Evolutionary conservation across 2,888 invertebrate genomes (phyloP).

Genomic region (Rhagonycha fulva): DNA sequence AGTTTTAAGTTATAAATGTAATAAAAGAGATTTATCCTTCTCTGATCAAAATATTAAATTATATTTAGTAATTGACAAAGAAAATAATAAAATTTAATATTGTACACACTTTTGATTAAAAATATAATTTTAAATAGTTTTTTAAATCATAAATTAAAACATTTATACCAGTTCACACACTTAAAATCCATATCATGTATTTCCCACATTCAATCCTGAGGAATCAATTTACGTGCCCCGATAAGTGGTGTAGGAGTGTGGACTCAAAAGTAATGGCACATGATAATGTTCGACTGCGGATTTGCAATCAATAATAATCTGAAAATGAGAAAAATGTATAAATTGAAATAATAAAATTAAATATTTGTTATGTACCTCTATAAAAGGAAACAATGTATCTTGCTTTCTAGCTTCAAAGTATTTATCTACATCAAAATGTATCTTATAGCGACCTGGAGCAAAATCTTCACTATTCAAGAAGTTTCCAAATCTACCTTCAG

Average conservation of each 20-base stretch:
- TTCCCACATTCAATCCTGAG: background rate
- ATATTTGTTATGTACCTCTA: conserved; percentile 62
- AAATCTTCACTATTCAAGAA: conserved; percentile 65
- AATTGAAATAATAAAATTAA: background rate
- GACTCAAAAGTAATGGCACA: conserved; percentile 74
- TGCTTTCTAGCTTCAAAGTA: conserved; percentile 67
- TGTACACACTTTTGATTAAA: background rate
- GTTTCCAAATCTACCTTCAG: conserved; percentile 69
- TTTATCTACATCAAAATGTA: conserved; percentile 73
- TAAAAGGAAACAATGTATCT: conserved; percentile 74
- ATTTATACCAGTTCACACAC: background rate
- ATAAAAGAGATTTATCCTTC: too few relatives aligned
- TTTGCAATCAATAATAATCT: conserved; percentile 73
- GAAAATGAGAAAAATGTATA: conserved; percentile 45
- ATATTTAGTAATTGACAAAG: too few relatives aligned
- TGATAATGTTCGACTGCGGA: conserved; percentile 70
- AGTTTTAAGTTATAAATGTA: too few relatives aligned
- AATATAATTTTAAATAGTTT: background rate
- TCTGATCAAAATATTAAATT: background rate
- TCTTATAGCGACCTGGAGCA: conserved; percentile 71
- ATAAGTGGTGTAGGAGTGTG: conserved; percentile 79
- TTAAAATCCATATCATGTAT: background rate
- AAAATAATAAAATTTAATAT: background rate
- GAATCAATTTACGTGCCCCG: conserved; percentile 62
- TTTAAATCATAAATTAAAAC: background rate